Conservation (phyloP, 2,113 vertebrate genomes). For the Montifringilla adamsi region DNA sequence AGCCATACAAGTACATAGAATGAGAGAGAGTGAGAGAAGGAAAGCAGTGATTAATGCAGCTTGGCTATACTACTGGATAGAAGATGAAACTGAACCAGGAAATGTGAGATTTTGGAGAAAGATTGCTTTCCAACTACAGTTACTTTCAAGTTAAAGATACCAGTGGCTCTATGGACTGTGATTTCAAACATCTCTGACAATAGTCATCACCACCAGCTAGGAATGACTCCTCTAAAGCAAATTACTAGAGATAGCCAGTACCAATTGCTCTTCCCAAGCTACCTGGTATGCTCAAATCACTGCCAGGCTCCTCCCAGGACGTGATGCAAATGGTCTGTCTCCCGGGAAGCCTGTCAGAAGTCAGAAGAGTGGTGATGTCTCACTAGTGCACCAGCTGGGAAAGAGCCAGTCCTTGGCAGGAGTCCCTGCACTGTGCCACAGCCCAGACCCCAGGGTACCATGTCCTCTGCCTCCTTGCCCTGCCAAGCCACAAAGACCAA, state of each 20-base stretch:
- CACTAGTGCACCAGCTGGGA: not conserved
- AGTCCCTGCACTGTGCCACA: not conserved
- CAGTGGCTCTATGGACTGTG: not conserved
- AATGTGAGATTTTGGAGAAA: not conserved
- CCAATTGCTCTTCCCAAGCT: not conserved
- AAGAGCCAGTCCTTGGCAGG: not conserved
- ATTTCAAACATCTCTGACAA: not conserved
- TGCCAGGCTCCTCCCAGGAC: not conserved
- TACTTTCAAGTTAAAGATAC: not conserved
- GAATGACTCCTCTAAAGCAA: not conserved
- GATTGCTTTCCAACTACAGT: not conserved
- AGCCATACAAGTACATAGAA: slow-evolving; percentile 4
- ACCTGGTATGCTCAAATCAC: not conserved
- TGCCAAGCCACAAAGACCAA: not conserved
- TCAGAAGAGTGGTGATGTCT: not conserved
- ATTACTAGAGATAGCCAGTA: not conserved
- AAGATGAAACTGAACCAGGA: not conserved
- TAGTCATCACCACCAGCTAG: not conserved
- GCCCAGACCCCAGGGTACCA: fast-evolving
- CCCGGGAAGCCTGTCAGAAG: not conserved
- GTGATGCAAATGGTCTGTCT: not conserved
- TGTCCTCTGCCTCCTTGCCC: not conserved
- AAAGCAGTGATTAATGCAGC: not conserved
- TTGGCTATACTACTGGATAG: not conserved
- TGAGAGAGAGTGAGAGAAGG: not conserved